Evolutionary conservation across 2,113 vertebrate genomes (phyloP).

Genomic region (Prolemur simus): DNA sequence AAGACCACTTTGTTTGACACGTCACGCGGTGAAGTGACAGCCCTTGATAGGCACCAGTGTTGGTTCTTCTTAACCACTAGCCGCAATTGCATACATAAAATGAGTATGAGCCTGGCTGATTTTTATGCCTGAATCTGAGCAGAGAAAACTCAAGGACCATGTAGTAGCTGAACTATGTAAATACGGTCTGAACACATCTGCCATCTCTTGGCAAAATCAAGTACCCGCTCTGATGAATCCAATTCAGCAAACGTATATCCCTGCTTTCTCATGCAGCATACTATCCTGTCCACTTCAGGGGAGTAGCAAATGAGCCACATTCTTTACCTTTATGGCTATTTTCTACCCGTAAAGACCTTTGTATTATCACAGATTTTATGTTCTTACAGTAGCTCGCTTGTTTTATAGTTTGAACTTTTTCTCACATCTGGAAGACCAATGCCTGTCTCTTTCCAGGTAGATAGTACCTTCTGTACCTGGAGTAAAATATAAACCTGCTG

Average conservation of each 20-base stretch:
- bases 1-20: neutral
- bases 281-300: neutral
- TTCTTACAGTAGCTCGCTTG: neutral
- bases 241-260: neutral
- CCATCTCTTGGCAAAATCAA: slow-evolving; percentile 47
- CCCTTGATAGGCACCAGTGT: neutral
- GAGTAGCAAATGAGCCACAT: neutral
- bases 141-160: neutral
- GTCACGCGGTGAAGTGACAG: neutral
- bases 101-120: neutral
- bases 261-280: neutral
- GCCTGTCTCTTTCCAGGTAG: neutral
- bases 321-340: neutral
- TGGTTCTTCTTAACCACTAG: neutral
- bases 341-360: neutral
- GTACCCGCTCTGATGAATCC: neutral
- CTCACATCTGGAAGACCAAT: neutral
- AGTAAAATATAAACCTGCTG: neutral
- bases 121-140: neutral
- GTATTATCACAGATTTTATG: neutral
- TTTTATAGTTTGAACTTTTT: neutral
- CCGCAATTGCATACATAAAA: neutral
- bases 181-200: neutral
- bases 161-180: neutral
- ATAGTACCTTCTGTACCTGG: neutral